A percentile compares a stretch with the other conserved stretches of the same genome.
These are phyloP conservation scores for Ursus arctos DNA, from an alignment of 2,113 vertebrate genomes.

Conservation along the genomic window DNA sequence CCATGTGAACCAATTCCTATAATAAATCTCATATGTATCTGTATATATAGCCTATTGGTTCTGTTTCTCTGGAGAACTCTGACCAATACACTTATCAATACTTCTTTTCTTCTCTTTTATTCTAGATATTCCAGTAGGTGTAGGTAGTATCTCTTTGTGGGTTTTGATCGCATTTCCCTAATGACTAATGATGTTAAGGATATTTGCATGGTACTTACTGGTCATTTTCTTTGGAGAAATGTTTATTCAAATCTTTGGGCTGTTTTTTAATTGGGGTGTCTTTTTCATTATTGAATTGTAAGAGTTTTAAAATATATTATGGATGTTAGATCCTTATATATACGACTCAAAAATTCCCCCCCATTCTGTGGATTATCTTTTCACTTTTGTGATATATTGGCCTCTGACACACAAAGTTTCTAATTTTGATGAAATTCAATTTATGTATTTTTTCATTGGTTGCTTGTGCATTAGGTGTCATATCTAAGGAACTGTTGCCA, in stretches of 20 bases:
- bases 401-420: not conserved
- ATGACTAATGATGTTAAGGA: not conserved
- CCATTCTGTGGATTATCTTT: not conserved
- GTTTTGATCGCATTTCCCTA: constrained; percentile 12
- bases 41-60: not conserved
- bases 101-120: not conserved
- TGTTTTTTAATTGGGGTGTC: not conserved
- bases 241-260: not conserved
- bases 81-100: not conserved
- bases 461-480: not conserved
- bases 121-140: not conserved
- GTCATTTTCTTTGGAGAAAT: constrained; percentile 19
- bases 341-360: not conserved
- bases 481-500: not conserved
- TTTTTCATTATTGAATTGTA: not conserved
- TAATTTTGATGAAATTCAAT: not conserved
- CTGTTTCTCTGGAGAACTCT: not conserved
- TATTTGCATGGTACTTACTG: not conserved
- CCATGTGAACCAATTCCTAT: not conserved
- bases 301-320: not conserved
- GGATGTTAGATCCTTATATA: not conserved
- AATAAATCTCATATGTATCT: not conserved
- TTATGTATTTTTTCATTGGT: not conserved
- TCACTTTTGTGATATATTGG: not conserved
- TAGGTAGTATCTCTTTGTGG: not conserved